Base-by-base conservation (phyloP, 2,113 vertebrate genomes). In the Phaethon lepturus region DNA sequence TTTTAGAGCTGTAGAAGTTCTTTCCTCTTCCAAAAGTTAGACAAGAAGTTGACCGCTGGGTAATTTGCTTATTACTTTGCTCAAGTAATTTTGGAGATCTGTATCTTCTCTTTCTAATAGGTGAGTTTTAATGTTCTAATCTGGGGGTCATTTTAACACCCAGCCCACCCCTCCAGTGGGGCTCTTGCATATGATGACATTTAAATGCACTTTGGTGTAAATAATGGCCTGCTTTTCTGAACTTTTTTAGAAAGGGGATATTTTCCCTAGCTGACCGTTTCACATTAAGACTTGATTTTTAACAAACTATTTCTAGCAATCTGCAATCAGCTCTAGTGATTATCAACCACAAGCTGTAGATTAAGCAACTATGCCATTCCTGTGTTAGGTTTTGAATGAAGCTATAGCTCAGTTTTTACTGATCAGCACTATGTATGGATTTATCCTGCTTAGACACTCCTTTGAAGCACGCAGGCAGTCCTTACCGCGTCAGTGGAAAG, bases 401-500 rank as follows among this genome's bases (percentile, higher is more conserved):
- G 77, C 38, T 69, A 2, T 4, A 74, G n/a, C 72, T 58, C 5
- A 0, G 20, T 25, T 75, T 69, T 50, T 15, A 22, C 19, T 24
- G 52, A 58, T n/a, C 69, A 67, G 73, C 17, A 6, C 28, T 2
- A 13, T 45, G 79, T 2, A 13, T 45, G 79, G 83, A 6, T 53
- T 91, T 77, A 6, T 64, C 62, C 75, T 71, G 86, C 86, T 64
- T 31, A 71, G 77, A 19, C 42, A 2, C 33, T 85, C 58, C 87
- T 86, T 40, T 18, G 85, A 55, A 86, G 81, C 87, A 68, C n/a
- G 13, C 96, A 86, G 93, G 78, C 90, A 80, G 2, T 9, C 11
- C 4, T 28, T 26, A 44, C 74, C 45, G 1, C 86, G 55, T 90
- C 94, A 92, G 10, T 80, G 96, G 96, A 63, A 95, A 97, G 92